A percentile compares a stretch with the other conserved stretches of the same genome.
Evolutionary conservation across 2,797 vertebrate species (phyloP).

Genomic region (Aeoliscus strigatus): DNA sequence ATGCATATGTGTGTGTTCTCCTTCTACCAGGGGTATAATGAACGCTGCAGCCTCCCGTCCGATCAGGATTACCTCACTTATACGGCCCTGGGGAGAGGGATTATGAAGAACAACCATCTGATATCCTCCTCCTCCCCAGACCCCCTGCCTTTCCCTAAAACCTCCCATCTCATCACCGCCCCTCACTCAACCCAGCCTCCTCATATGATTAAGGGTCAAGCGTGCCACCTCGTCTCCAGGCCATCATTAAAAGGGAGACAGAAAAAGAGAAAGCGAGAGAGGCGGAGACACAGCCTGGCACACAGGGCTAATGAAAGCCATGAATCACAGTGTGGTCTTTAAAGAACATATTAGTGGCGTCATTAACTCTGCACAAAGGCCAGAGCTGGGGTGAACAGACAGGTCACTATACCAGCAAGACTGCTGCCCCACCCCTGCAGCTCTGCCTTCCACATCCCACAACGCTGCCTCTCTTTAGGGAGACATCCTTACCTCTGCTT

Average conservation of each 20-base stretch:
- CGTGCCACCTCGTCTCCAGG: conserved; percentile 95
- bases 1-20: conserved; percentile 1
- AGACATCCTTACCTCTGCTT: conserved; percentile 38
- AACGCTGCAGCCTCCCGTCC: conserved; percentile 9
- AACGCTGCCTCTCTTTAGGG: conserved; percentile 53
- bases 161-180: conserved; percentile 58
- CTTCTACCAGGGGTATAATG: background rate
- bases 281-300: conserved; percentile 66
- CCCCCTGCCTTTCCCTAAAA: conserved; percentile 77
- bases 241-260: conserved; percentile 83
- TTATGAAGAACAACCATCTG: conserved; percentile 80
- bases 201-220: conserved; percentile 97
- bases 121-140: conserved; percentile 59
- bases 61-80: conserved; percentile 60
- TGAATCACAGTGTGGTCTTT: conserved; percentile 86
- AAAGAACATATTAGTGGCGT: conserved; percentile 80
- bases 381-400: conserved; percentile 67
- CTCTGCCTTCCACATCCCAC: conserved; percentile 48
- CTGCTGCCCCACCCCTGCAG: conserved; percentile 35
- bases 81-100: conserved; percentile 84
- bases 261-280: conserved; percentile 53
- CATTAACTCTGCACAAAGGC: conserved; percentile 80
- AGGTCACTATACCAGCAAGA: conserved; percentile 62
- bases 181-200: conserved; percentile 44
- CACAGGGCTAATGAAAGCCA: conserved; percentile 94